A percentile compares a stretch with the other conserved stretches of the same genome.
phyloP scores from a whole-genome alignment of 2,888 invertebrate genomes.

The Athalia cordata region DNA sequence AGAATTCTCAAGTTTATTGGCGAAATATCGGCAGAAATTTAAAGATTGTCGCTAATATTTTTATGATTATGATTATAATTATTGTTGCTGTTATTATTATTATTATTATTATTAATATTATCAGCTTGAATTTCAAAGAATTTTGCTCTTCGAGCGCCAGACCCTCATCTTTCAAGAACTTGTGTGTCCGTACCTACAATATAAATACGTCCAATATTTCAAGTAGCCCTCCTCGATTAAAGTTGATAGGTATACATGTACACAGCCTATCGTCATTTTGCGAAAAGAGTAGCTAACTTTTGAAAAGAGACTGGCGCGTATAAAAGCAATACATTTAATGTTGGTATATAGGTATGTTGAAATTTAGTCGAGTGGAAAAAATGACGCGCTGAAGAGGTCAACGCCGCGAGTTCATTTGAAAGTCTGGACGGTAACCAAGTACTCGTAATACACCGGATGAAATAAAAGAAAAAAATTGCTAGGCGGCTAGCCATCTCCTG shows the following conservation, averaged over 20 bases:
- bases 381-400: conserved; percentile 8
- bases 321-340: too few species aligned
- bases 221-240: not conserved
- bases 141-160: not conserved
- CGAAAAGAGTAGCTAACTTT: not conserved
- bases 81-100: not conserved
- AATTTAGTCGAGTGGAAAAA: conserved; percentile 21
- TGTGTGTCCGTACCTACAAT: not conserved
- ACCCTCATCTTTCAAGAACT: not conserved
- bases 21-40: not conserved
- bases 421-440: conserved; percentile 33
- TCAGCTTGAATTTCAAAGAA: conserved; percentile 15
- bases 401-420: conserved; percentile 28
- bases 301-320: not conserved
- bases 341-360: not conserved
- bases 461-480: conserved; percentile 4
- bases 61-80: too few species aligned
- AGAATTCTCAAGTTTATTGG: too few species aligned
- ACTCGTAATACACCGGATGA: conserved; percentile 1
- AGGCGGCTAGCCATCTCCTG: not conserved
- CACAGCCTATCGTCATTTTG: not conserved
- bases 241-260: too few species aligned
- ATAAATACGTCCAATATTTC: not conserved
- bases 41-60: not conserved
- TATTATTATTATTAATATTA: not conserved